Conservation (phyloP, 2,113 vertebrate species). For the Phocoena phocoena region DNA sequence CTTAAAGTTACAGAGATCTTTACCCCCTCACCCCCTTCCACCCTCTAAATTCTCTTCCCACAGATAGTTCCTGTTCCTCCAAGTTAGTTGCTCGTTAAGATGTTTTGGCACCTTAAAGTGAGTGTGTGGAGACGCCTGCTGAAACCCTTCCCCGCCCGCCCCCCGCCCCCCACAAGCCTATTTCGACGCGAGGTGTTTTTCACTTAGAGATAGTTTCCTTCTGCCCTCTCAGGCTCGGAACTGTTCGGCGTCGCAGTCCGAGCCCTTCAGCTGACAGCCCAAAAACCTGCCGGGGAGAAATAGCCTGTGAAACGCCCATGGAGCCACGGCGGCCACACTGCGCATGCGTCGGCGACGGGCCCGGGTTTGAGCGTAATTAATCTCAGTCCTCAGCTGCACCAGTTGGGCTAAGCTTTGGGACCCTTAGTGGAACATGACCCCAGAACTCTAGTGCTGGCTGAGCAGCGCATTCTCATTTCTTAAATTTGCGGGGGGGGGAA, state of each 20-base stretch:
- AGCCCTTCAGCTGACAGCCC: background rate
- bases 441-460: background rate
- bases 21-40: background rate
- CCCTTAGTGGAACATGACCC: fast-evolving
- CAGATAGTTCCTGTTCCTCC: too few relatives aligned
- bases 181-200: background rate
- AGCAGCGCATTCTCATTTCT: background rate
- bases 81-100: background rate
- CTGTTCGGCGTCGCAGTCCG: fast-evolving
- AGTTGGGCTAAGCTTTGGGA: fast-evolving
- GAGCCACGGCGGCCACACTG: background rate
- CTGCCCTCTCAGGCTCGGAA: background rate
- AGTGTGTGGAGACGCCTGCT: background rate
- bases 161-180: too few relatives aligned
- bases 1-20: background rate
- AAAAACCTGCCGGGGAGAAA: background rate
- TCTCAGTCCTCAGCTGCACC: fast-evolving
- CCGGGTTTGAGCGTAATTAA: background rate
- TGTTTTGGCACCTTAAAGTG: background rate
- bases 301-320: background rate
- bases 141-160: background rate
- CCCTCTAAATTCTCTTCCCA: background rate
- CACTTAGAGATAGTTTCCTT: background rate
- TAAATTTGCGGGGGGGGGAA: background rate
- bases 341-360: background rate